Percentiles rank a stretch among this genome's conserved stretches.
Conservation (phyloP, 2,113 vertebrate genomes). For the Pygathrix nemaeus region DNA sequence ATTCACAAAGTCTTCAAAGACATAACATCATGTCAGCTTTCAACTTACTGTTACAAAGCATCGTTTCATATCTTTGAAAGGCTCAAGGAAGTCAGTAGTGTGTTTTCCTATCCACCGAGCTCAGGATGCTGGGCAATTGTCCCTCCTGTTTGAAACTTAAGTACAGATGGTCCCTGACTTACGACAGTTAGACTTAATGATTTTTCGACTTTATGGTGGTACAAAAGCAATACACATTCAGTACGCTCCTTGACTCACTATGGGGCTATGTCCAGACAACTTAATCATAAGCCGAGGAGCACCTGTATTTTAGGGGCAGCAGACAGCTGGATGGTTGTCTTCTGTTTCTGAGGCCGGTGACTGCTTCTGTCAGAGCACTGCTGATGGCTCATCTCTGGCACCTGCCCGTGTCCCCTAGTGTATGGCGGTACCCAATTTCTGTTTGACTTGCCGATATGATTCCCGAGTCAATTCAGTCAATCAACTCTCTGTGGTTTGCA, state of each 20-base stretch:
- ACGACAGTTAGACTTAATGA: neutral
- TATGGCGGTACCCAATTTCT: neutral
- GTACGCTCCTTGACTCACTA: neutral
- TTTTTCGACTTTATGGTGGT: neutral
- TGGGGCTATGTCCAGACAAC: neutral
- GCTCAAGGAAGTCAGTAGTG: neutral
- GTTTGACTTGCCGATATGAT: neutral
- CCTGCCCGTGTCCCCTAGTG: neutral
- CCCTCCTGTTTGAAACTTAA: neutral
- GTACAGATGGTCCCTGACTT: neutral
- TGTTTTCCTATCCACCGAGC: neutral
- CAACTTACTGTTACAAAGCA: neutral
- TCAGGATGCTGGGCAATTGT: neutral
- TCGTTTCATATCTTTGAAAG: neutral
- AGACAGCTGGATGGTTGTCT: neutral
- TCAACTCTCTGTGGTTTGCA: neutral
- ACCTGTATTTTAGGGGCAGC: neutral
- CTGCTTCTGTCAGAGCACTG: neutral
- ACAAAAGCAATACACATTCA: neutral
- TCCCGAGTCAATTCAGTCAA: neutral
- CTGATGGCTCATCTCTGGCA: neutral
- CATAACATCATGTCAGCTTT: slow-evolving; percentile 17
- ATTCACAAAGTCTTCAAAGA: neutral
- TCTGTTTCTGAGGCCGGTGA: neutral
- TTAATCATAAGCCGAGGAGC: neutral